Conservation (phyloP, 2,113 vertebrate species). For the Pollimyrus isidori region DNA sequence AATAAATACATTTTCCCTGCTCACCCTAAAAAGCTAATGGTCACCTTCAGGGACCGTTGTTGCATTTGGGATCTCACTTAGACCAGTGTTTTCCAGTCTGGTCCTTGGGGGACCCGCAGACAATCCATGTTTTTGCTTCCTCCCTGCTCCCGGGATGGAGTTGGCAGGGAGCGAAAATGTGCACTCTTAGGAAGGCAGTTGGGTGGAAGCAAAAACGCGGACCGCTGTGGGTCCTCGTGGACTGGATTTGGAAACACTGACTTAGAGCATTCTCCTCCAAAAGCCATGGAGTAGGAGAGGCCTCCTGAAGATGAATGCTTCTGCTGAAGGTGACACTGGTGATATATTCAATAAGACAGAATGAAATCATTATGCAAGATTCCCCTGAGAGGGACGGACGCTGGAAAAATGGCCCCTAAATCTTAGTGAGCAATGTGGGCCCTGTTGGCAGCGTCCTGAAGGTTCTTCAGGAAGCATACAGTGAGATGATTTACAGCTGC, state of each 20-base stretch:
- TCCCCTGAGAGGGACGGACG: background rate
- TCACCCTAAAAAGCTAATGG: background rate
- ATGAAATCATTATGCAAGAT: conserved; percentile 5
- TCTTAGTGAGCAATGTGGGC: background rate
- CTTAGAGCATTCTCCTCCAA: background rate
- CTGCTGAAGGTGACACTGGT: background rate
- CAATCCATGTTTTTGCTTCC: background rate
- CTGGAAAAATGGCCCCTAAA: background rate
- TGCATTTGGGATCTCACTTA: background rate
- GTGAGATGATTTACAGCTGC: background rate
- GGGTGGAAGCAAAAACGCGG: background rate
- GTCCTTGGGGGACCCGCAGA: background rate
- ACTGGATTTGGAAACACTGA: background rate
- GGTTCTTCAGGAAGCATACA: background rate
- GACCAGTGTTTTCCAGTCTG: background rate
- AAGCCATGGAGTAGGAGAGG: background rate
- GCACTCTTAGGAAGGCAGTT: background rate
- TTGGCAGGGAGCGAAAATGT: no score
- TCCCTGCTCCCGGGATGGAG: no score
- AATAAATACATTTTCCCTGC: background rate
- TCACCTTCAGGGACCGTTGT: background rate
- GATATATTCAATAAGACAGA: background rate
- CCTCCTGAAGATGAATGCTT: background rate
- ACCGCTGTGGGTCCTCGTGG: background rate
- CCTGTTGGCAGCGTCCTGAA: background rate